Base-by-base conservation (phyloP, 1,140 invertebrate species). In the Zaprionus inermis region DNA sequence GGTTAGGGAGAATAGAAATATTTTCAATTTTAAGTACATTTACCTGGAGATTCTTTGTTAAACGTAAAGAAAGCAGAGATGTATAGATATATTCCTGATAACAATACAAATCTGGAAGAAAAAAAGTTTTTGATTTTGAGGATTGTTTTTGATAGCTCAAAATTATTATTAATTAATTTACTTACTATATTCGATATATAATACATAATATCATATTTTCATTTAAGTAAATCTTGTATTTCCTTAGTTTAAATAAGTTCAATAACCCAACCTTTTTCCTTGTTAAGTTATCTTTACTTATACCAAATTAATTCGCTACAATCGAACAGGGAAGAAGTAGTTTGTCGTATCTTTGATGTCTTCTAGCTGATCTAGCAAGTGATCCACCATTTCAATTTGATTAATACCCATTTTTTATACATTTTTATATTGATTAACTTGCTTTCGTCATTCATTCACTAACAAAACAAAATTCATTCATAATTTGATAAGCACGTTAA, bases 401-500 rank as follows among this genome's bases (percentile, higher is more conserved):
- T 10, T 16, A 9, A 44, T 44, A 16, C n/a, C 7, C 2, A 44
- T 9, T 44, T 44, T 16, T 9, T 16, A 16, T 41, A 6, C 5
- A n/a, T 18, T 49, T 49, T 49, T 34, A 49, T 46, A 38, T 24
- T 16, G 14, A 41, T 60, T 49, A 49, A 32, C 46, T 24, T 16
- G 24, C 51, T 28, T 64, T 63, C 60, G 51, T 54, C 51, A 24
- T 24, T 54, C 16, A 16, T 63, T 64, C 10, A 54, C 24, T 41
- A 64, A 52, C 32, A 18, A 49, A 20, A 18, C 7, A 10, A 20
- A 51, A 16, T 64, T 64, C 60, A 64, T 64, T 64, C 60, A 64
- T 22, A 61, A 60, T 20, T 32, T 34, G 59, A 61, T 61, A 61
- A 61, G 59, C 16, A 12, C 44, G 14, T 24, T 20, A 61, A 61